phyloP scores from a whole-genome alignment of 30 jellyfish, hydroid and myxozoan genomes.

The Hydractinia echinata region DNA sequence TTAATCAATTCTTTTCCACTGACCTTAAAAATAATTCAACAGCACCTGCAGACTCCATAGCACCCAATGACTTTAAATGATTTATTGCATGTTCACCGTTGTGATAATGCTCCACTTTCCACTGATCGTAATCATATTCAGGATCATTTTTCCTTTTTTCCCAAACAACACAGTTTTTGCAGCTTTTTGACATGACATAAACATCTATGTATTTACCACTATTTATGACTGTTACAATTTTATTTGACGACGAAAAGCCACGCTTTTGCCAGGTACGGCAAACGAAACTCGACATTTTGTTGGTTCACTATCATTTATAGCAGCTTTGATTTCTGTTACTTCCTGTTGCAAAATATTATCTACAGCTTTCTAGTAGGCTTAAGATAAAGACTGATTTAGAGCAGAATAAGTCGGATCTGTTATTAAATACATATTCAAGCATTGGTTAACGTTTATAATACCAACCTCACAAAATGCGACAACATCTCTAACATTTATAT shows the following conservation, averaged over 20 bases:
- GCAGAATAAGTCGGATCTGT: too few species aligned
- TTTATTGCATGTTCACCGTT: constrained; percentile 1
- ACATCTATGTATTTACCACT: constrained; percentile 19
- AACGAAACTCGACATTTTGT: constrained; percentile 14
- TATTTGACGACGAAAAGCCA: constrained; percentile 20
- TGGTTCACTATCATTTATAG: background rate
- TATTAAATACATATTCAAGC: constrained; percentile 12
- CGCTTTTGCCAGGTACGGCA: too few species aligned
- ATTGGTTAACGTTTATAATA: too few species aligned
- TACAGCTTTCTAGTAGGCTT: constrained; percentile 11
- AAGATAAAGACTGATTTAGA: constrained; percentile 1
- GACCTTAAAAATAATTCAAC: too few species aligned
- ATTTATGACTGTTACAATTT: constrained; percentile 13
- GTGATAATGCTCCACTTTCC: constrained; percentile 25
- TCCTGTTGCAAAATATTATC: background rate
- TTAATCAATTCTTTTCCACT: too few species aligned
- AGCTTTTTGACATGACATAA: constrained; percentile 16
- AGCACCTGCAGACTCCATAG: too few species aligned
- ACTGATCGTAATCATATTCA: constrained; percentile 21
- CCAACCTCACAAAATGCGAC: too few species aligned
- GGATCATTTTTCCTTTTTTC: constrained; percentile 16
- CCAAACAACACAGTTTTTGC: constrained; percentile 29
- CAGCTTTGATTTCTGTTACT: constrained; percentile 10
- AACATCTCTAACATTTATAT: too few species aligned
- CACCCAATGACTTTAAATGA: constrained; percentile 19